A percentile compares a stretch with the other conserved stretches of the same genome.
Evolutionary conservation across 2,797 vertebrate genomes (phyloP).

Genomic region (Orientallactaga sibirica): DNA sequence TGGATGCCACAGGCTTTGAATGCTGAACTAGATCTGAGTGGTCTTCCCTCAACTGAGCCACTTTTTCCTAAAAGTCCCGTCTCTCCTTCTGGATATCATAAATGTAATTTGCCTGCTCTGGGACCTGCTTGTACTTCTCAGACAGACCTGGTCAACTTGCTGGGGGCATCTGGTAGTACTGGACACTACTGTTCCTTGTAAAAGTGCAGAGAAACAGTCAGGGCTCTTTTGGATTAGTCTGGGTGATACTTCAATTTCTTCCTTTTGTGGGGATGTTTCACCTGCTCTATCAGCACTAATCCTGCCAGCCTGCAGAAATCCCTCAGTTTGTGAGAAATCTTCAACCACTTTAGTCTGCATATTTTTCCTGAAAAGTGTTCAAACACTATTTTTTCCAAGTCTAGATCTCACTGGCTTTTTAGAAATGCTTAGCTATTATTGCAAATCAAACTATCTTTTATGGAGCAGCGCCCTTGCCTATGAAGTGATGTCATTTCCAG

Average conservation of each 20-base stretch:
- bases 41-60: conserved; percentile 92
- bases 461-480: neutral
- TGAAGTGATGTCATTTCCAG: neutral
- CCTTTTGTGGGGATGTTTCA: fast-evolving
- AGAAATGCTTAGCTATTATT: neutral
- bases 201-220: conserved; percentile 35
- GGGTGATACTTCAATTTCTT: neutral
- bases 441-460: neutral
- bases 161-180: conserved; percentile 1
- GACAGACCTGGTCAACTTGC: conserved; percentile 23
- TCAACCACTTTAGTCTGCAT: conserved; percentile 54
- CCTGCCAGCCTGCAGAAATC: conserved; percentile 9
- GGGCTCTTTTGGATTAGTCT: conserved; percentile 27
- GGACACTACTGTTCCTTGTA: neutral
- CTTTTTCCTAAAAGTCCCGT: conserved; percentile 91
- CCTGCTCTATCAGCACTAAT: neutral
- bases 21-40: conserved; percentile 93
- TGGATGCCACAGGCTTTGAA: conserved; percentile 90
- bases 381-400: conserved; percentile 56
- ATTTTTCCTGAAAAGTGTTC: conserved; percentile 46
- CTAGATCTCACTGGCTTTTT: neutral
- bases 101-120: conserved; percentile 88
- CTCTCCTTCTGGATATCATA: conserved; percentile 95
- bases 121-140: conserved; percentile 34
- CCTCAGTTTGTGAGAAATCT: conserved; percentile 41